Conservation (phyloP, 2,888 invertebrate species). For the Polyommatus icarus region DNA sequence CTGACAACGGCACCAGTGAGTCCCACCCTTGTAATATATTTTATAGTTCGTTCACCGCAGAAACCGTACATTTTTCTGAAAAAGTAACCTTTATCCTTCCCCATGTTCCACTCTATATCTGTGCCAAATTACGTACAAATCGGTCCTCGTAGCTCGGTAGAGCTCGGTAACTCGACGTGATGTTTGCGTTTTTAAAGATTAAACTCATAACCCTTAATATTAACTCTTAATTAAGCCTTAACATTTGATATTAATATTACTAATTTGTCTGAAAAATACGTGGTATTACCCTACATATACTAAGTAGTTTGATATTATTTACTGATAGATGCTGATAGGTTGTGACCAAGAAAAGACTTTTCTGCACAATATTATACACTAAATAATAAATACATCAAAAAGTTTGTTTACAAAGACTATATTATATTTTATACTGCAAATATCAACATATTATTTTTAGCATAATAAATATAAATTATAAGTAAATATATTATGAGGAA, state of each 20-base stretch:
- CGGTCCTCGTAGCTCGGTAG: background rate
- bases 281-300: too few species aligned
- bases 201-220: too few species aligned
- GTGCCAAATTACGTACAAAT: background rate
- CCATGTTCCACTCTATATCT: background rate
- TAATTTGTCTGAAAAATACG: too few species aligned
- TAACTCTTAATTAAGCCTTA: too few species aligned
- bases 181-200: too few species aligned
- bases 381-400: background rate
- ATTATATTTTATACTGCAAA: background rate
- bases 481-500: background rate
- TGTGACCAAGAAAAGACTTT: background rate
- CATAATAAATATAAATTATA: background rate
- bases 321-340: too few species aligned
- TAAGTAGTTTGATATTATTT: too few species aligned
- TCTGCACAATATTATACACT: background rate
- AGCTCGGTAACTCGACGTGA: too few species aligned
- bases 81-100: too few species aligned
- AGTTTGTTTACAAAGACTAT: background rate
- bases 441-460: background rate
- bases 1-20: conserved; percentile 72
- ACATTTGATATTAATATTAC: too few species aligned
- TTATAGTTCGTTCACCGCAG: background rate
- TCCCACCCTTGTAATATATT: conserved; percentile 39
- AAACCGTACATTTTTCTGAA: background rate